A percentile compares a stretch with the other conserved stretches of the same genome.
Evolutionary conservation across 2,113 vertebrate species (phyloP).

Genomic region (Tragelaphus strepsiceros): DNA sequence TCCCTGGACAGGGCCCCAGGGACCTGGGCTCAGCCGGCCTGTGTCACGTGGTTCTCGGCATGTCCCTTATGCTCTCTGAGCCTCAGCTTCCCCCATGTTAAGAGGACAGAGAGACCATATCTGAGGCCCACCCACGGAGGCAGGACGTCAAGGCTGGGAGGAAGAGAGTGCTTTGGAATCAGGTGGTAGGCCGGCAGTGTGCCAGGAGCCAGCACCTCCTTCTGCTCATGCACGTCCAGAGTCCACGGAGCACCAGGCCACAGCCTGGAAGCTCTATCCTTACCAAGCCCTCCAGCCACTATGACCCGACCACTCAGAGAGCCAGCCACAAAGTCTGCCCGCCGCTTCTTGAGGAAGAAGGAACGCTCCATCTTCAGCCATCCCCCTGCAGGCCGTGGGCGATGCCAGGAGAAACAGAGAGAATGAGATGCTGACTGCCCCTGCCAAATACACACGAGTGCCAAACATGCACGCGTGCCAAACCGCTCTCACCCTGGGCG

Average conservation of each 20-base stretch:
- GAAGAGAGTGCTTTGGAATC: neutral
- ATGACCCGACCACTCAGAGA: conserved; percentile 90
- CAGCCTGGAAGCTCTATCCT: conserved; percentile 45
- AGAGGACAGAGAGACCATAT: neutral
- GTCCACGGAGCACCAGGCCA: accelerated
- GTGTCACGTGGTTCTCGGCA: neutral
- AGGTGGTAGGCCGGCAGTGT: neutral
- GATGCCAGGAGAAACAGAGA: neutral
- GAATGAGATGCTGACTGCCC: neutral
- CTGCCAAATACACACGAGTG: neutral
- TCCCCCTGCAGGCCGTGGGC: conserved; percentile 76
- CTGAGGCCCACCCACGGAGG: neutral
- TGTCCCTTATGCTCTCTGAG: neutral
- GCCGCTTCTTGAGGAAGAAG: conserved; percentile 91
- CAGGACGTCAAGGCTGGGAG: neutral
- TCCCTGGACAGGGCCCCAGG: neutral
- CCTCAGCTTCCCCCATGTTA: neutral
- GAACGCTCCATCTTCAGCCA: conserved; percentile 95
- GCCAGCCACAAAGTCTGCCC: conserved; percentile 93
- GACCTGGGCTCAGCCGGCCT: neutral
- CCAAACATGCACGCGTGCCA: neutral
- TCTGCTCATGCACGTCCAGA: neutral
- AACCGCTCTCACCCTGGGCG: neutral
- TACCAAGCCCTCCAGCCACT: conserved; percentile 94
- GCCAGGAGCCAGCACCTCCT: neutral